Conservation (phyloP, 2,888 invertebrate genomes). For the Drosophila neotestacea region DNA sequence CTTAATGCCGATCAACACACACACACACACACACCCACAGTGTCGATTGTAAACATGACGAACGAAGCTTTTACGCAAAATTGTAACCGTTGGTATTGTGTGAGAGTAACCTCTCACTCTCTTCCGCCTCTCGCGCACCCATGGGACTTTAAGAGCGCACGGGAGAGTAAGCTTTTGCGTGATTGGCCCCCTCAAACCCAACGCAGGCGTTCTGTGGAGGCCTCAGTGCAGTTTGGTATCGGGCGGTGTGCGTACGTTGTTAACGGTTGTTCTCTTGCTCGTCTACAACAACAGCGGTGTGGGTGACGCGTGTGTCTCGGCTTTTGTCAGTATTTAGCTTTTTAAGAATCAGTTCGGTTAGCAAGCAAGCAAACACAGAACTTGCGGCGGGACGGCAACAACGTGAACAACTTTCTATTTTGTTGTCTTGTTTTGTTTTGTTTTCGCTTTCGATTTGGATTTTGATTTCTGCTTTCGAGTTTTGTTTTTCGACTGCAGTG, state of each 20-base stretch:
- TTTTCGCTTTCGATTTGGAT: conserved; percentile 33
- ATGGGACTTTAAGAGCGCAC: conserved; percentile 10
- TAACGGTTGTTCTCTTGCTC: conserved; percentile 45
- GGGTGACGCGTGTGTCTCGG: conserved; percentile 43
- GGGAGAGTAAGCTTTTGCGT: conserved; percentile 47
- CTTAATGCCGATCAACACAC: conserved; percentile 33
- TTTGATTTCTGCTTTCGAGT: conserved; percentile 21
- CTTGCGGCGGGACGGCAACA: neutral
- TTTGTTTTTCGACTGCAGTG: conserved; percentile 34
- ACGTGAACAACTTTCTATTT: conserved; percentile 65
- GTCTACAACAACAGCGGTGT: conserved; percentile 15
- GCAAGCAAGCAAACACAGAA: conserved; percentile 53
- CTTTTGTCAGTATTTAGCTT: conserved; percentile 42
- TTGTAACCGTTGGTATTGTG: conserved; percentile 15
- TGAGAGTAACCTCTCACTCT: conserved; percentile 9
- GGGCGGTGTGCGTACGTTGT: conserved; percentile 50
- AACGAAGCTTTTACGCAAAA: conserved; percentile 46
- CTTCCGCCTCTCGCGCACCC: conserved; percentile 4
- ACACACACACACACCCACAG: neutral
- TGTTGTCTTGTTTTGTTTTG: conserved; percentile 21
- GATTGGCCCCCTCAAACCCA: conserved; percentile 50
- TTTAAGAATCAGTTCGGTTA: conserved; percentile 56
- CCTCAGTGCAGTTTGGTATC: conserved; percentile 50
- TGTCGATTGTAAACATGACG: neutral
- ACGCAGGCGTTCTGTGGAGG: conserved; percentile 34